Evolutionary conservation across 2,113 vertebrate genomes (phyloP).

Genomic region (Casuarius casuarius): DNA sequence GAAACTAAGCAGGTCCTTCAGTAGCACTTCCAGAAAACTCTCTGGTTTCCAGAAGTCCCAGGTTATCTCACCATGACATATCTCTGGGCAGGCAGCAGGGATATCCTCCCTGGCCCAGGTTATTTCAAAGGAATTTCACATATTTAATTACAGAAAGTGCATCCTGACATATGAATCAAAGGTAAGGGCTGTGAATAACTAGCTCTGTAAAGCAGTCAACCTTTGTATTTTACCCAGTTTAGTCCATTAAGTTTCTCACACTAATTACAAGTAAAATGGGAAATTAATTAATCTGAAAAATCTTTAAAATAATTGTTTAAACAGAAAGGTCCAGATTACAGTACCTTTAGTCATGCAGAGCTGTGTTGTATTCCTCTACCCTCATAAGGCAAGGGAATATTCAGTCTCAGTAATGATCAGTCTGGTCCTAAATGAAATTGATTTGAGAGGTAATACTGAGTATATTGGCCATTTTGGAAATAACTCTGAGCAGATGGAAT

Average conservation of each 20-base stretch:
- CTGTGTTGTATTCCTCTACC: not conserved
- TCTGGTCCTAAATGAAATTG: not conserved
- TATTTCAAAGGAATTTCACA: not conserved
- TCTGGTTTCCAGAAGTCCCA: not conserved
- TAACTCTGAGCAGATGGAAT: not conserved
- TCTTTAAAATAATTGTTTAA: not conserved
- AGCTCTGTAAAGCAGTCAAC: not conserved
- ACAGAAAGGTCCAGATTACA: not conserved
- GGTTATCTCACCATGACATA: not conserved
- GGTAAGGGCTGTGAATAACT: not conserved
- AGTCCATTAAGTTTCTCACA: not conserved
- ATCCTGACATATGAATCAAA: not conserved
- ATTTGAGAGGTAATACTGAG: not conserved
- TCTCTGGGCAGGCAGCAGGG: not conserved
- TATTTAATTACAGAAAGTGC: not conserved
- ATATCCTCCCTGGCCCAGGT: not conserved
- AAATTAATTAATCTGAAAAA: not conserved
- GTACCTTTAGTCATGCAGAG: not conserved
- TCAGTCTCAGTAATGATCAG: not conserved
- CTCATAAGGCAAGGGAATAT: not conserved
- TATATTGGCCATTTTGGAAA: not conserved
- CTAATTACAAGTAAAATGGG: not conserved
- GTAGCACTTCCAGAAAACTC: not conserved
- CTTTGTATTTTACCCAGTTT: not conserved
- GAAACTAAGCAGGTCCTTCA: not conserved